These are phyloP conservation scores for Gallinago paraguaiae DNA, from an alignment of 2,113 vertebrate genomes.

Conservation along the genomic window DNA sequence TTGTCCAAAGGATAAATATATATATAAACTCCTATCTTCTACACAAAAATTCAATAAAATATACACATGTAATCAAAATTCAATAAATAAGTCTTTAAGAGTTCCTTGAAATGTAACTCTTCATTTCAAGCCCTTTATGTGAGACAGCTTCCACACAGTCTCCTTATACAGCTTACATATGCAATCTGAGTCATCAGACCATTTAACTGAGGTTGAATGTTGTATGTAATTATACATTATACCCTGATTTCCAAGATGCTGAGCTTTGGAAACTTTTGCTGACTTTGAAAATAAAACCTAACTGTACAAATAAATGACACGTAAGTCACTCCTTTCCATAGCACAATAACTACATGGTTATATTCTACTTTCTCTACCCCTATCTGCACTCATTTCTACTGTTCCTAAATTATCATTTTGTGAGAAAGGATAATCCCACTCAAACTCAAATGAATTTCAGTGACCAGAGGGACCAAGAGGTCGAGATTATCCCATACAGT, in stretches of 20 bases:
- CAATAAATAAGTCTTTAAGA: background rate
- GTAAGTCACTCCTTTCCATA: background rate
- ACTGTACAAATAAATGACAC: background rate
- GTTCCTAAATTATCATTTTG: background rate
- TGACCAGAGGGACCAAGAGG: background rate
- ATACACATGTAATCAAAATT: background rate
- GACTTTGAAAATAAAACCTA: constrained; percentile 17
- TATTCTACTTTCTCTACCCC: background rate
- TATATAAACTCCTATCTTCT: background rate
- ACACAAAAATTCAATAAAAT: background rate
- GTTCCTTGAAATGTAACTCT: background rate
- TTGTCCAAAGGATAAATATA: background rate
- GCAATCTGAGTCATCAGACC: background rate
- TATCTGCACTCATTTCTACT: background rate
- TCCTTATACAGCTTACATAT: background rate
- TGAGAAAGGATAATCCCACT: background rate
- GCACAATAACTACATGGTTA: background rate
- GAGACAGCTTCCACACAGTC: background rate
- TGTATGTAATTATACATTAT: background rate
- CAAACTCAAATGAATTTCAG: background rate
- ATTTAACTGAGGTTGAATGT: background rate
- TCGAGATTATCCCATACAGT: background rate
- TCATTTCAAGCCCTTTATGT: background rate
- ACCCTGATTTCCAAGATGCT: background rate
- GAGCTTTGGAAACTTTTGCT: constrained; percentile 12